A percentile compares a stretch with the other conserved stretches of the same genome.
These are phyloP conservation scores for Perithous albicinctus DNA, from an alignment of 2,888 invertebrate genomes.

Conservation along the genomic window DNA sequence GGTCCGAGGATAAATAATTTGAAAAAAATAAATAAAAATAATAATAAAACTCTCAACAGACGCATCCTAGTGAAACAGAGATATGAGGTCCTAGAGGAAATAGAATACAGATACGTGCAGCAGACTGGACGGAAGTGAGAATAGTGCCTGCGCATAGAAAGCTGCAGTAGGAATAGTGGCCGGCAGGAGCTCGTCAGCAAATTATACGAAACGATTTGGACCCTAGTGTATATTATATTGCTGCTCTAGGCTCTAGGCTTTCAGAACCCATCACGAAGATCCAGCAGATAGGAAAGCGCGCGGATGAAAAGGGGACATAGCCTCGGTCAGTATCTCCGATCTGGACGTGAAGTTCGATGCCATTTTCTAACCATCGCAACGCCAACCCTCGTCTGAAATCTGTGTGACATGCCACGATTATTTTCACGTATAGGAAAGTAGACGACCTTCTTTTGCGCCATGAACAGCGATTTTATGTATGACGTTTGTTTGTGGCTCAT, in stretches of 20 bases:
- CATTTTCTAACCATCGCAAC: neutral
- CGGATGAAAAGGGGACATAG: constrained; percentile 3
- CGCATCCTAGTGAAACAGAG: neutral
- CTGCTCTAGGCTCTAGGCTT: neutral
- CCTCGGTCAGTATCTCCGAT: constrained; percentile 10
- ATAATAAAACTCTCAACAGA: constrained; percentile 40
- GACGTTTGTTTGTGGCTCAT: neutral
- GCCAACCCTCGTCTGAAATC: constrained; percentile 8
- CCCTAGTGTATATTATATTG: neutral
- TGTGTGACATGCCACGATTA: constrained; percentile 17
- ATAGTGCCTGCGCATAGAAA: constrained; percentile 29
- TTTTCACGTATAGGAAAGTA: neutral
- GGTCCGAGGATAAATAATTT: constrained; percentile 61
- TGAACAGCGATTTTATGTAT: neutral
- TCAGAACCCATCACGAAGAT: constrained; percentile 31
- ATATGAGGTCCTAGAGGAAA: constrained; percentile 14
- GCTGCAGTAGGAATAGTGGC: neutral
- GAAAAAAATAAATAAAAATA: constrained; percentile 34
- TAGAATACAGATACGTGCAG: constrained; percentile 49
- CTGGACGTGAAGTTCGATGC: constrained; percentile 16
- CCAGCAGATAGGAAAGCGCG: constrained; percentile 18
- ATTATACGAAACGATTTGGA: constrained; percentile 30
- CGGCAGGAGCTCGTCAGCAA: constrained; percentile 13
- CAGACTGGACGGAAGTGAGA: neutral
- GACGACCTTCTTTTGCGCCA: neutral